These are phyloP conservation scores for Hirtodrosophila cameraria DNA, from an alignment of 2,888 invertebrate species.

Conservation along the genomic window DNA sequence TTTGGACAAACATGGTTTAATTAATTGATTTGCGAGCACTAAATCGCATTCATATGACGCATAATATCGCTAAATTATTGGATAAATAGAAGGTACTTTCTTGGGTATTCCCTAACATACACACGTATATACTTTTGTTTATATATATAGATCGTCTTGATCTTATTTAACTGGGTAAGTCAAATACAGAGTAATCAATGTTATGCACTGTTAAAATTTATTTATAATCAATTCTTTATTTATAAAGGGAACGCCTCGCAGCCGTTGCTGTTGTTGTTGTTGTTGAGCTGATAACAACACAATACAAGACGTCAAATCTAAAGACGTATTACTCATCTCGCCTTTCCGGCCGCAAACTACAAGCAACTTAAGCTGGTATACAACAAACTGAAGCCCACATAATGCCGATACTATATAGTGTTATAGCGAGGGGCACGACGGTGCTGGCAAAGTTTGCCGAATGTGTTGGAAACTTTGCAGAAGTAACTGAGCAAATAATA, in stretches of 20 bases:
- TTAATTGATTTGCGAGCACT: neutral
- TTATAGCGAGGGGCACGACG: slow-evolving; percentile 93
- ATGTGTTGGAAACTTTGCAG: slow-evolving; percentile 96
- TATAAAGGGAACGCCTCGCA: neutral
- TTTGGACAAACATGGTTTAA: slow-evolving; percentile 5
- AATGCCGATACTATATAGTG: slow-evolving; percentile 96
- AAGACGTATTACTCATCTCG: slow-evolving; percentile 37
- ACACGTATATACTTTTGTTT: neutral
- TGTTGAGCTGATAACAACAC: slow-evolving; percentile 36
- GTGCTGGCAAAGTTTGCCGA: slow-evolving; percentile 96
- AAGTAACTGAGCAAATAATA: slow-evolving; percentile 96
- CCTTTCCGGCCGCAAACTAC: slow-evolving; percentile 17
- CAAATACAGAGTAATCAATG: neutral
- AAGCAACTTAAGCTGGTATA: slow-evolving; percentile 5
- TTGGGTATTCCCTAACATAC: slow-evolving; percentile 2
- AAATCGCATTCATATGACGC: slow-evolving; percentile 1
- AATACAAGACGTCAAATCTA: slow-evolving; percentile 13
- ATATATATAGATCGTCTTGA: slow-evolving; percentile 3
- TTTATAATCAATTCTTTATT: slow-evolving; percentile 5
- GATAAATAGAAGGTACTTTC: slow-evolving; percentile 18
- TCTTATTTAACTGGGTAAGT: slow-evolving; percentile 23
- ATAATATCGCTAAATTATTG: slow-evolving; percentile 10
- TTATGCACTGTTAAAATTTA: neutral
- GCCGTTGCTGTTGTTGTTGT: slow-evolving; percentile 7
- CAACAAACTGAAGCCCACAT: slow-evolving; percentile 27